Evolutionary conservation across 2,888 invertebrate genomes (phyloP).

Genomic region (Leptopterna dolabrata): DNA sequence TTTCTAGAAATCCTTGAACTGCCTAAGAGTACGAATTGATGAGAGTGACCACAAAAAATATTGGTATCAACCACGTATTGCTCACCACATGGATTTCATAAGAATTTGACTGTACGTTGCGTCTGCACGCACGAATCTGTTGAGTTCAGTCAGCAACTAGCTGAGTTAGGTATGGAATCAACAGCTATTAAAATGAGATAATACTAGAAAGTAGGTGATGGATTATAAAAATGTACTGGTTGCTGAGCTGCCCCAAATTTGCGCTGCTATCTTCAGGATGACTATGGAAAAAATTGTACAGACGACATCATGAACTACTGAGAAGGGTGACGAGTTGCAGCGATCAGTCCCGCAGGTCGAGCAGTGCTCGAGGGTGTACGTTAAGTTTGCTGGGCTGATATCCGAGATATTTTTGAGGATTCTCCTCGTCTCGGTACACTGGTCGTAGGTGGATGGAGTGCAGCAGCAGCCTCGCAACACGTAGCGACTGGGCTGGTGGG

Average conservation of each 20-base stretch:
- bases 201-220: too few species aligned
- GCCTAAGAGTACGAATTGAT: too few species aligned
- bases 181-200: too few species aligned
- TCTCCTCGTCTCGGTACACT: background rate
- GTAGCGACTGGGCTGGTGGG: background rate
- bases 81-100: too few species aligned
- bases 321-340: background rate
- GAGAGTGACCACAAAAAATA: too few species aligned
- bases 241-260: background rate
- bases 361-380: background rate
- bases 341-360: background rate
- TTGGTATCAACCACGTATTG: too few species aligned
- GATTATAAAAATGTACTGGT: background rate
- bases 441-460: background rate
- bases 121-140: too few species aligned
- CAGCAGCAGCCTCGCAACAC: slow-evolving; percentile 8
- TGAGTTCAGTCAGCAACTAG: too few species aligned
- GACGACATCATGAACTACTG: background rate
- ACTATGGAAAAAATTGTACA: background rate
- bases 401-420: background rate
- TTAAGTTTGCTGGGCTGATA: background rate
- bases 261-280: background rate
- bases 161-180: too few species aligned
- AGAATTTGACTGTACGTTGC: too few species aligned
- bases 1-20: too few species aligned